Base-by-base conservation (phyloP, 2,113 vertebrate species). In the Psephotus haematonotus region DNA sequence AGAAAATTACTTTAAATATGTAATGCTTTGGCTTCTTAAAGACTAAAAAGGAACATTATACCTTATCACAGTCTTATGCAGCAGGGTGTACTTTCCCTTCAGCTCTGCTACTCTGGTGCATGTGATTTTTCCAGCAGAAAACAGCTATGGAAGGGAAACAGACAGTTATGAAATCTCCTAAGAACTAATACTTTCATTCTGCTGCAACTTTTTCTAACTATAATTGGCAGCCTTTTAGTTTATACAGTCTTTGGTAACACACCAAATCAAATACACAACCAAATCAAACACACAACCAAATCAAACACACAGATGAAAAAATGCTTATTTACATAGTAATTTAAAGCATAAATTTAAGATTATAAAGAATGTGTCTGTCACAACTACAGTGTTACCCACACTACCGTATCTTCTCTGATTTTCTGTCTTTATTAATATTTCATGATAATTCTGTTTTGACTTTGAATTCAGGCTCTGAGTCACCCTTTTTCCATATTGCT, bases 51-150 rank as follows among this genome's bases (percentile, higher is more conserved):
- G 10, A 81, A 49, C 12, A 50, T 37, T 87, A 19, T 98, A 99
- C 99, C 99, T 98, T 94, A 96, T 98, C 84, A 99, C 95, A 17
- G 98, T 97, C 27, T 99, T 97, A 49, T 98, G 98, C 62, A 99
- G 97, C 16, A 95, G 84, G 35, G 77, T 97, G 92, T 98, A 99
- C 84, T 97, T 98, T 78, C 97, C 97, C 87, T 98, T 99, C 95
- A 99, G 95, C 71, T 98, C 98, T 74, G 97, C 97, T 79, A 96
- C 91, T 96, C 97, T 98, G 88, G 96, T 98, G 64, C 87, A 97
- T 90, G 98, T 97, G 88, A 99, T 98, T 96, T 98, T 98, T 71
- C 98, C 99, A 77, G 78, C 59, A 57, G 98, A 96, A 87, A 99
- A 95, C 63, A 99, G 88, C 99, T 99, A 86, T 41, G 72, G 95